phyloP scores from a whole-genome alignment of 2,113 vertebrate species.

The Lichenostomus cassidix region DNA sequence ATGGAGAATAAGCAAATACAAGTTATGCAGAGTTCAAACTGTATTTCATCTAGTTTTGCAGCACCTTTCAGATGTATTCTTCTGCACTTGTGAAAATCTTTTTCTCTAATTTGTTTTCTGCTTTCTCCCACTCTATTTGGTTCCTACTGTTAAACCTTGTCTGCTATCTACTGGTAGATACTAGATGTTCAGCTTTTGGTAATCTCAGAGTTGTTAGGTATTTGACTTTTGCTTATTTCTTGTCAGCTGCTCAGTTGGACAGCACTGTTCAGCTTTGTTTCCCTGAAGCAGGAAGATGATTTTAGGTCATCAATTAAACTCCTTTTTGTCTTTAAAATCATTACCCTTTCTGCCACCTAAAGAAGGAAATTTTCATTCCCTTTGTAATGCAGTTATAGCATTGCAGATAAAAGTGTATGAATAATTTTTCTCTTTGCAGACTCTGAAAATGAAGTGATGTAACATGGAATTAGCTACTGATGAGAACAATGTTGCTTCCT shows the following conservation, averaged over 20 bases:
- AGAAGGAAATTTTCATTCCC: neutral
- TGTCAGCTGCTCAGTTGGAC: neutral
- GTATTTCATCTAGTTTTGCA: neutral
- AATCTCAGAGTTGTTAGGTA: neutral
- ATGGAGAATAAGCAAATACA: neutral
- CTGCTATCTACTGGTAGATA: neutral
- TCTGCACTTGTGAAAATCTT: neutral
- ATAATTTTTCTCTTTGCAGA: neutral
- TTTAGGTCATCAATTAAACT: neutral
- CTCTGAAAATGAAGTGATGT: neutral
- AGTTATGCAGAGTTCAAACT: neutral
- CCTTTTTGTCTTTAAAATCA: neutral
- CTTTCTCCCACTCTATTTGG: neutral
- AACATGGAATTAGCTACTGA: slow-evolving; percentile 7
- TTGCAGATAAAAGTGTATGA: neutral
- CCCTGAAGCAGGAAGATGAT: neutral
- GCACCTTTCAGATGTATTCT: neutral
- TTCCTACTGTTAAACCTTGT: neutral
- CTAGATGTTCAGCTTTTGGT: neutral
- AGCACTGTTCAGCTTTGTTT: neutral
- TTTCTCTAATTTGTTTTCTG: neutral
- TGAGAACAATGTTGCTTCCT: slow-evolving; percentile 25
- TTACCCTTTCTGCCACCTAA: neutral
- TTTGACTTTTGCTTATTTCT: neutral
- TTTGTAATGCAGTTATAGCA: neutral